These are phyloP conservation scores for Cryptosula pallasiana DNA, from an alignment of 2,888 invertebrate genomes.

Conservation along the genomic window DNA sequence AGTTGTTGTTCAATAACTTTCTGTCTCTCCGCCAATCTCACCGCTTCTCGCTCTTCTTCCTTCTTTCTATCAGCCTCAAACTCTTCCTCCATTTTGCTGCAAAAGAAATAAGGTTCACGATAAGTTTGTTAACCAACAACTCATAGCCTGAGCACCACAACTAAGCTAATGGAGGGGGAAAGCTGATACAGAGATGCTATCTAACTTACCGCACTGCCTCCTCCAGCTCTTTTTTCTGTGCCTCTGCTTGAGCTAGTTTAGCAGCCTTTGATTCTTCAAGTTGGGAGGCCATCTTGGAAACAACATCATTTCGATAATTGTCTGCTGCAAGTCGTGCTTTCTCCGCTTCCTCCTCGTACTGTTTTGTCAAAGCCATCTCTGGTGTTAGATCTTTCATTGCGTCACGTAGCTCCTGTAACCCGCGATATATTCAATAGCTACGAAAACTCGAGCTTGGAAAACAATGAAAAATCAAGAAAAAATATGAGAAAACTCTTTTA, in stretches of 20 bases:
- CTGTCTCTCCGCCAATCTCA: slow-evolving; percentile 39
- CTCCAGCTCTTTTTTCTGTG: slow-evolving; percentile 35
- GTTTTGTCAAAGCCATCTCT: slow-evolving; percentile 35
- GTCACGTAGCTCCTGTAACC: slow-evolving; percentile 39
- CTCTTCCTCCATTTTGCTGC: slow-evolving; percentile 38
- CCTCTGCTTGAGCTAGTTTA: slow-evolving; percentile 36
- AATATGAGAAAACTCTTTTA: too few species aligned
- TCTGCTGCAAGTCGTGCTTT: slow-evolving; percentile 35
- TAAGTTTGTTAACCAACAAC: too few species aligned
- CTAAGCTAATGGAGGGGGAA: background rate
- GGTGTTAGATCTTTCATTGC: slow-evolving; percentile 42
- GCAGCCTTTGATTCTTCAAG: slow-evolving; percentile 37
- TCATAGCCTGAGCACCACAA: background rate
- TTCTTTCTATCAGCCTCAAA: slow-evolving; percentile 38
- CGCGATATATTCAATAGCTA: too few species aligned
- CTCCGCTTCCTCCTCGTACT: slow-evolving; percentile 41
- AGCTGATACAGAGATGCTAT: background rate
- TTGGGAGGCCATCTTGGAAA: slow-evolving; percentile 39
- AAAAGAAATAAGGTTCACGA: too few species aligned
- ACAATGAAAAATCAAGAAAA: too few species aligned
- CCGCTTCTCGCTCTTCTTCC: slow-evolving; percentile 38
- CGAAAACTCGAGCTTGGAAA: too few species aligned
- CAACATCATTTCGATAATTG: slow-evolving; percentile 35
- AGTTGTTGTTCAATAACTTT: slow-evolving; percentile 37
- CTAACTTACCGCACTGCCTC: slow-evolving; percentile 35